Evolutionary conservation across 2,113 vertebrate genomes (phyloP), one percentile per base, ranked within the genome.

Genomic region (Tylochromis polylepis): DNA sequence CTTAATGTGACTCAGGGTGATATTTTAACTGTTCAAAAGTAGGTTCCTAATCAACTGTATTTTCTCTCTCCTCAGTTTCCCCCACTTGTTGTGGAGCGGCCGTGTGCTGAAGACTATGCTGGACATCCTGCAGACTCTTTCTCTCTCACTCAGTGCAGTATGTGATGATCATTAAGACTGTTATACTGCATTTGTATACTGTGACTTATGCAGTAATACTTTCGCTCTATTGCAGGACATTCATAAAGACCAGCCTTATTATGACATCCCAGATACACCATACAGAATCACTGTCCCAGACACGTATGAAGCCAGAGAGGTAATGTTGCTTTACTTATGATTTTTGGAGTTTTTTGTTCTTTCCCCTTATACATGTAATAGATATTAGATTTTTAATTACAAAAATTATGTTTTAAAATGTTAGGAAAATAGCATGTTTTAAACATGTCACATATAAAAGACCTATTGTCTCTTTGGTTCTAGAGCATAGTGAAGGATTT

Each of bases 401-500:
- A 34, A 34, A 34, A 34, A 34, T 34, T 34, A 34, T 34, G 31
- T 34, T 34, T 34, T 34, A 34, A 34, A 51, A 8, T 20, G 2
- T 20, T 53, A 8, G 8, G 8, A 18, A 53, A 53, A 20, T 9
- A 9, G 49, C 7, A 16, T 18, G 16, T 20, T 20, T 20, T 53
- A 53, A 53, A 53, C 8, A 9, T 9, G 16, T 75, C 67, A 20
- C 46, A 29, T 51, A 31, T 77, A 31, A 29, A 77, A 77, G 11
- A 31, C 10, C 27, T 77, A 31, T 51, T 51, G 43, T n/a, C 38
- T 24, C 34, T 81, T 27, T 79, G 27, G 14, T 57, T 84, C 1
- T 7, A 99, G 99, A 99, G 98, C 93, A 99, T 99, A 4, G 99
- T 99, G 62, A 99, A 99, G 92, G 98, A 98, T 90, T 99, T 99